phyloP scores from a whole-genome alignment of 2,113 vertebrate species.

The Lampris incognitus region DNA sequence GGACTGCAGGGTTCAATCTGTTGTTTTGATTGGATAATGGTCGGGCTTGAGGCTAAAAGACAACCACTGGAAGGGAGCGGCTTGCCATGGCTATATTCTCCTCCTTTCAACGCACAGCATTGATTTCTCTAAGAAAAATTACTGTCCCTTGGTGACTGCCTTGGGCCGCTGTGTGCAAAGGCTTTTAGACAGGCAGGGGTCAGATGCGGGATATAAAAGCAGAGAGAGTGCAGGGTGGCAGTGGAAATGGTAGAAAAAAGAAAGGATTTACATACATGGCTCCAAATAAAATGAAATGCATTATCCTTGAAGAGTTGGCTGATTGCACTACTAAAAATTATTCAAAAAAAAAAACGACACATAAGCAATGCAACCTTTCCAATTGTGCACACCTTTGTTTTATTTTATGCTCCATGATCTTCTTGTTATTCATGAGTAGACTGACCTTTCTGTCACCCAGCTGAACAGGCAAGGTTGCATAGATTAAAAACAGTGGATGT shows the following conservation, averaged over 20 bases:
- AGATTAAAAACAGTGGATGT: not conserved
- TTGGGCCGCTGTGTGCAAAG: slow-evolving; percentile 7
- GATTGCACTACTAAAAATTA: too few relatives aligned
- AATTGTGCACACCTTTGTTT: too few relatives aligned
- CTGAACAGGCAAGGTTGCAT: too few relatives aligned
- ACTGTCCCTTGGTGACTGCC: slow-evolving; percentile 19
- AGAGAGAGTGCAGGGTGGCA: slow-evolving; percentile 5
- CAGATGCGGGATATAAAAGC: slow-evolving; percentile 34
- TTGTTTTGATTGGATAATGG: slow-evolving; percentile 56
- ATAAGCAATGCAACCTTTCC: too few relatives aligned
- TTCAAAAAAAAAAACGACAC: too few relatives aligned
- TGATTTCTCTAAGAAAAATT: slow-evolving; percentile 40
- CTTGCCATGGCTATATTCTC: slow-evolving; percentile 21
- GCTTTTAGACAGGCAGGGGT: slow-evolving; percentile 32
- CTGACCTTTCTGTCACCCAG: not conserved
- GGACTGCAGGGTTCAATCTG: slow-evolving; percentile 21
- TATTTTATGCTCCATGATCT: too few relatives aligned
- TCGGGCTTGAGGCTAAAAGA: slow-evolving; percentile 24
- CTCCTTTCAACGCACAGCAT: slow-evolving; percentile 42
- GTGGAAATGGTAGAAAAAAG: slow-evolving; percentile 14
- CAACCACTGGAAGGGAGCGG: slow-evolving; percentile 24
- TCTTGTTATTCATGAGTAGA: not conserved
- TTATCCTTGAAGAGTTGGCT: too few relatives aligned
- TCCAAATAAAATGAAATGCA: not conserved
- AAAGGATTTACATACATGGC: not conserved